Evolutionary conservation across 2,113 vertebrate genomes (phyloP).

Genomic region (Apteryx mantelli): DNA sequence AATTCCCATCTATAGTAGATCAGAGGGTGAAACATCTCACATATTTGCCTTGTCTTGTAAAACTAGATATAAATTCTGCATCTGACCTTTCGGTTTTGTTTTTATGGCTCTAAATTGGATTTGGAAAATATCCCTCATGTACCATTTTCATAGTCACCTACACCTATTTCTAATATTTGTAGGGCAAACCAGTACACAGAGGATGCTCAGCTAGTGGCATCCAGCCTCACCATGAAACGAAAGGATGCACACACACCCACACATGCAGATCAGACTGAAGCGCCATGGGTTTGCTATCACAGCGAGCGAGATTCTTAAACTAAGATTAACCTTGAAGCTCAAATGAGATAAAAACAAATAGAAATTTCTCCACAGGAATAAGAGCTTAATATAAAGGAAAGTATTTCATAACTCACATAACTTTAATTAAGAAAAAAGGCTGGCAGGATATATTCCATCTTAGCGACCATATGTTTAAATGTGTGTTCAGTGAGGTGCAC

Average conservation of each 20-base stretch:
- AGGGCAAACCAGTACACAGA: slow-evolving; percentile 32
- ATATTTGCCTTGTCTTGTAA: neutral
- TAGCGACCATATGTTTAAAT: slow-evolving; percentile 77
- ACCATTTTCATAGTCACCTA: slow-evolving; percentile 38
- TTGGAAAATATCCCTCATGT: neutral
- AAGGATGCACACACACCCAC: slow-evolving; percentile 55
- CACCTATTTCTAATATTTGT: slow-evolving; percentile 1
- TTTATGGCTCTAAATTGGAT: neutral
- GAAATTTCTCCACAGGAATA: slow-evolving; percentile 84
- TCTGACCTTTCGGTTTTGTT: neutral
- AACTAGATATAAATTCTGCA: neutral
- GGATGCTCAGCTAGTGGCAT: slow-evolving; percentile 54
- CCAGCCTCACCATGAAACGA: slow-evolving; percentile 57
- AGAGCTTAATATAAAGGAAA: slow-evolving; percentile 82
- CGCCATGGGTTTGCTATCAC: slow-evolving; percentile 68
- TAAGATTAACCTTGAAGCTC: slow-evolving; percentile 84
- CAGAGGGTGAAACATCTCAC: neutral
- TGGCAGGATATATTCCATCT: slow-evolving; percentile 78
- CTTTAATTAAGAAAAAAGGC: slow-evolving; percentile 84
- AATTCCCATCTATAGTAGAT: neutral
- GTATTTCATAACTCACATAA: slow-evolving; percentile 79
- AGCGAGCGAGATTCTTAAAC: slow-evolving; percentile 79
- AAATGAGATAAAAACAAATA: slow-evolving; percentile 88
- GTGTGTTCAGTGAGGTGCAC: slow-evolving; percentile 75
- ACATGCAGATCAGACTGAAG: slow-evolving; percentile 49